These are phyloP conservation scores for Acheta domesticus DNA, from an alignment of 2,888 invertebrate genomes.

Conservation along the genomic window DNA sequence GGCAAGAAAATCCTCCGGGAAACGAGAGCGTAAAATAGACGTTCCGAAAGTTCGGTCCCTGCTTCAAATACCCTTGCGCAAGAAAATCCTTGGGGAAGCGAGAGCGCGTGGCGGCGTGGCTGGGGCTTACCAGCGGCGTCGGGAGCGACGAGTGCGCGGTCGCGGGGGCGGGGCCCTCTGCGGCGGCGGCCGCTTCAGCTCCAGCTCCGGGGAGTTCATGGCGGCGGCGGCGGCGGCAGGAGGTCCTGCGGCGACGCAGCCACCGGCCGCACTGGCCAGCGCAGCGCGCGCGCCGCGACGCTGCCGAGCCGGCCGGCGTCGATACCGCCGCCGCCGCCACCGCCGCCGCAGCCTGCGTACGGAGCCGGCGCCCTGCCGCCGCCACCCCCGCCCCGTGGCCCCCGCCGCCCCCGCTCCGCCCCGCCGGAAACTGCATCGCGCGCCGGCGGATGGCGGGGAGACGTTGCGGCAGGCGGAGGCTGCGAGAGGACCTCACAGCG, in stretches of 20 bases:
- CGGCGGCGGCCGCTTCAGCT: background rate
- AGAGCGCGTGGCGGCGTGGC: too few relatives aligned
- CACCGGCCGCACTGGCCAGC: background rate
- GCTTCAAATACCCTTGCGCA: too few relatives aligned
- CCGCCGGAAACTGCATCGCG: too few relatives aligned
- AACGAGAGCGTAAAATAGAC: too few relatives aligned
- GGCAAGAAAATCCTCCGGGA: too few relatives aligned
- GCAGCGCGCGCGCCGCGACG: background rate
- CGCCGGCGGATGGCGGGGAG: too few relatives aligned
- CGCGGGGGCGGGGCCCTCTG: background rate
- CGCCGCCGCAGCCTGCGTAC: background rate
- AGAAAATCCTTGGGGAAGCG: too few relatives aligned
- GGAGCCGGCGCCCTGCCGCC: background rate
- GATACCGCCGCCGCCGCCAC: background rate
- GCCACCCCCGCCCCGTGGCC: background rate
- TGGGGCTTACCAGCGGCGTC: background rate
- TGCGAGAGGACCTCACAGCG: too few relatives aligned
- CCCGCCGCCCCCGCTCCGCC: too few relatives aligned
- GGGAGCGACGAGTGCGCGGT: background rate
- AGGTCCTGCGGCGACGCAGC: background rate
- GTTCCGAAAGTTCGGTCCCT: too few relatives aligned
- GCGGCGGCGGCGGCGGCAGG: background rate
- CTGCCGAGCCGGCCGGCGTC: background rate
- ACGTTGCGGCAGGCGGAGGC: too few relatives aligned
- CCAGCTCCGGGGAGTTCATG: background rate